phyloP scores from a whole-genome alignment of 2,113 vertebrate species.

The Furnarius figulus region DNA sequence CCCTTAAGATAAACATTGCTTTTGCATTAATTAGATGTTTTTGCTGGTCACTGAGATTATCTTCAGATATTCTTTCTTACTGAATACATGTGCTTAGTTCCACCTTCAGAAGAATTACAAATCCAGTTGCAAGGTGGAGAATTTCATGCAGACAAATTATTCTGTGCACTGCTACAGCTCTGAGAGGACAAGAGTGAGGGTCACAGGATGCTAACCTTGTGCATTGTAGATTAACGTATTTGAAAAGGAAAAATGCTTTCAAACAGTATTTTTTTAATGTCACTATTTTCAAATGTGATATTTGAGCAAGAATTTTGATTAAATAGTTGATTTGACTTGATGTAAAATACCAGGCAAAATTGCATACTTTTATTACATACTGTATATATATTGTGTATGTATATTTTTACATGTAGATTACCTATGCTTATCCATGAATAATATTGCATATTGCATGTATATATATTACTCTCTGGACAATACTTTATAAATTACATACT shows the following conservation, averaged over 20 bases:
- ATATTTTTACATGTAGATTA: neutral
- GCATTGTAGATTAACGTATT: neutral
- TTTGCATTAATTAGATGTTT: neutral
- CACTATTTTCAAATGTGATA: neutral
- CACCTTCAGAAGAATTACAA: neutral
- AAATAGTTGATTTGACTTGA: neutral
- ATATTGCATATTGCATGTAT: neutral
- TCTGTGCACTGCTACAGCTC: neutral
- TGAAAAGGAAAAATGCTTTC: neutral
- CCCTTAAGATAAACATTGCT: neutral
- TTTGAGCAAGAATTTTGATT: neutral
- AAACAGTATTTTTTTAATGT: neutral
- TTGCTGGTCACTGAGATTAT: neutral
- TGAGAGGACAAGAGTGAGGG: neutral
- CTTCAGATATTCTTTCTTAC: neutral
- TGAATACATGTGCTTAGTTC: neutral
- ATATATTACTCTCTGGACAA: neutral
- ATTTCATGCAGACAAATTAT: neutral
- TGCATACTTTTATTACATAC: neutral
- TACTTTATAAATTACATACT: neutral
- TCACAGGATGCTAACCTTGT: accelerated
- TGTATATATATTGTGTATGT: neutral
- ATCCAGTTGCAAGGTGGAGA: neutral
- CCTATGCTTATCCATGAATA: neutral
- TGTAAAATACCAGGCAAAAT: neutral